Conservation (phyloP, 2,113 vertebrate genomes). For the Prinia subflava region DNA sequence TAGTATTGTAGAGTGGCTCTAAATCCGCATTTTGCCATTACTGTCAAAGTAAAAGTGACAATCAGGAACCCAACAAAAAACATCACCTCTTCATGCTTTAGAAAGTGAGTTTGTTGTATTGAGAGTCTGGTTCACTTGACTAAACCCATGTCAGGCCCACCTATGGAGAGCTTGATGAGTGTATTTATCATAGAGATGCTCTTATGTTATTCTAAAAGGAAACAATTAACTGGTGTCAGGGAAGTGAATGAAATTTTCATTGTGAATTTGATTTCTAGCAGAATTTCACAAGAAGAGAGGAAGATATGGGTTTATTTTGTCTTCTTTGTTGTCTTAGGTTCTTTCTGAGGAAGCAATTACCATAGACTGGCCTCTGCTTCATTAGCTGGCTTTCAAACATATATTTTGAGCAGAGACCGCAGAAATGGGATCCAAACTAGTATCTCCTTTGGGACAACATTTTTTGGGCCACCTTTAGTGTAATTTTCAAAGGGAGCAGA, state of each 20-base stretch:
- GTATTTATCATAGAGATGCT: background rate
- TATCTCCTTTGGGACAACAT: background rate
- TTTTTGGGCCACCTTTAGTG: background rate
- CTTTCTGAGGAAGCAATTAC: background rate
- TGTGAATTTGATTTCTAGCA: background rate
- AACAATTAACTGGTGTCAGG: no score
- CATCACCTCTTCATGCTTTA: background rate
- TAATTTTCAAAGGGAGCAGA: background rate
- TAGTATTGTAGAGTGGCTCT: background rate
- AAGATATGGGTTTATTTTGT: background rate
- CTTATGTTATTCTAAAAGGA: background rate
- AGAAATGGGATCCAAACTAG: background rate
- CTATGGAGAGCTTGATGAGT: background rate
- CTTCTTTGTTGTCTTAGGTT: background rate
- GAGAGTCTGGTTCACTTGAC: background rate
- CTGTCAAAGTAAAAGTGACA: background rate
- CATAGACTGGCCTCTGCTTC: background rate
- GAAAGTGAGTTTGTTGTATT: background rate
- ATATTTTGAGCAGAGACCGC: background rate
- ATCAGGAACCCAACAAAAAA: background rate
- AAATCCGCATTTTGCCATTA: background rate
- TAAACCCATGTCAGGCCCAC: background rate
- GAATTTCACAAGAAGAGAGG: background rate
- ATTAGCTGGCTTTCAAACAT: background rate
- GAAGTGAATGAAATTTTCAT: background rate